phyloP scores from a whole-genome alignment of 1,140 invertebrate species.

The Drosophila ficusphila region DNA sequence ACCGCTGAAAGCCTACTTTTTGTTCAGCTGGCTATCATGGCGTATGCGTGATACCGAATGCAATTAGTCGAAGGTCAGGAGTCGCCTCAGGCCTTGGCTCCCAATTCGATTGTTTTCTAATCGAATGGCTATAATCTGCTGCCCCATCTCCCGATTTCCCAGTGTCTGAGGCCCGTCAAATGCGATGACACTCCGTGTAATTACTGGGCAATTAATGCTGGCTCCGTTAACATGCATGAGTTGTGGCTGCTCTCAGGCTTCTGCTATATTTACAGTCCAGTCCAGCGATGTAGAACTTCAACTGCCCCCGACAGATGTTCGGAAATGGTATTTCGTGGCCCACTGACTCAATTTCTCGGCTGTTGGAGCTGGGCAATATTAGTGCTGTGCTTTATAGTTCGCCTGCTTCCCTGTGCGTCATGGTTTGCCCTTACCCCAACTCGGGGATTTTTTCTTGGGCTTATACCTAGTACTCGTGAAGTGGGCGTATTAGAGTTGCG shows the following conservation, averaged over 20 bases:
- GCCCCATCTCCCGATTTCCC: conserved; percentile 10
- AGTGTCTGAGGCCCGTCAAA: conserved; percentile 30
- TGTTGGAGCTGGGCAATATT: conserved; percentile 3
- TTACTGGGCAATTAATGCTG: conserved; percentile 37
- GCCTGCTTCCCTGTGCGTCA: conserved; percentile 26
- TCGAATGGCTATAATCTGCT: neutral
- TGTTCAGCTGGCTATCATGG: neutral
- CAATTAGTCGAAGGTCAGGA: conserved; percentile 34
- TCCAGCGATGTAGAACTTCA: neutral
- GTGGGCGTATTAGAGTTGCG: neutral
- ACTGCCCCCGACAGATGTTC: conserved; percentile 7
- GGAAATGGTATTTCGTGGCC: conserved; percentile 2
- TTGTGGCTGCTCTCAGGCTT: neutral
- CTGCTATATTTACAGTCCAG: neutral
- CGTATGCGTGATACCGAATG: conserved; percentile 47
- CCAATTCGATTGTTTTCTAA: conserved; percentile 8
- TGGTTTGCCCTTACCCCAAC: conserved; percentile 5
- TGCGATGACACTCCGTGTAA: conserved; percentile 9
- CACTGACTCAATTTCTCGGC: conserved; percentile 7
- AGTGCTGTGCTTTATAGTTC: conserved; percentile 21
- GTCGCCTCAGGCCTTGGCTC: neutral
- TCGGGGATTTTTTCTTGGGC: neutral
- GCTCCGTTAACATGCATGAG: neutral
- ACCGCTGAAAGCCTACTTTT: conserved; percentile 3
- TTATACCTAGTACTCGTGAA: neutral